Evolutionary conservation across 2,113 vertebrate genomes (phyloP).

Genomic region (Garra rufa): DNA sequence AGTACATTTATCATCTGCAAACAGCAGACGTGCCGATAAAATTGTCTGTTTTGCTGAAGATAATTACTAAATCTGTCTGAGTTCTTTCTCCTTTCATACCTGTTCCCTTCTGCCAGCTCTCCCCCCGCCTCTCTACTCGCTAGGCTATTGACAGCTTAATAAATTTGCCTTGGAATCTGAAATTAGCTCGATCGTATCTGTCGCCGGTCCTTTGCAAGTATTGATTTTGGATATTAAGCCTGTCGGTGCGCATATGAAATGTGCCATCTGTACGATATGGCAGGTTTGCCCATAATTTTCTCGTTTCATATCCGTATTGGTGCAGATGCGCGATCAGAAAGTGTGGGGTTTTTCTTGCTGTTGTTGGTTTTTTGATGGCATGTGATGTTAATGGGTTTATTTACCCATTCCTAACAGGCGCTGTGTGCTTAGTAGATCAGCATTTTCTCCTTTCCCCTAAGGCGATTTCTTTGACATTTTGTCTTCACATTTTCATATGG

Average conservation of each 20-base stretch:
- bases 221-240: conserved; percentile 77
- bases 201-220: conserved; percentile 68
- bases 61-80: conserved; percentile 69
- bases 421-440: conserved; percentile 22
- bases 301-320: conserved; percentile 35
- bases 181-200: conserved; percentile 79
- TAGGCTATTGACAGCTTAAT: conserved; percentile 73
- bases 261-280: conserved; percentile 66
- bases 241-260: conserved; percentile 70
- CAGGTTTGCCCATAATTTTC: conserved; percentile 54
- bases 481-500: conserved; percentile 15
- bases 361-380: conserved; percentile 12
- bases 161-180: conserved; percentile 70
- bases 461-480: conserved; percentile 38
- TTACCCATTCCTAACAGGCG: conserved; percentile 22
- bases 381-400: conserved; percentile 40
- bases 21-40: conserved; percentile 65
- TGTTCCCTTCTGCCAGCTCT: conserved; percentile 45
- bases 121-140: not conserved
- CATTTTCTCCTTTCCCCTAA: not conserved
- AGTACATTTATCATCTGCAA: conserved; percentile 78
- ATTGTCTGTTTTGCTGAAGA: conserved; percentile 68
- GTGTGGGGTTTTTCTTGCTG: conserved; percentile 2
- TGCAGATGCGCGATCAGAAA: conserved; percentile 15
- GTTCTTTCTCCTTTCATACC: conserved; percentile 42